Conservation (phyloP, 2,797 vertebrate species). For the Lagocephalus sceleratus region DNA sequence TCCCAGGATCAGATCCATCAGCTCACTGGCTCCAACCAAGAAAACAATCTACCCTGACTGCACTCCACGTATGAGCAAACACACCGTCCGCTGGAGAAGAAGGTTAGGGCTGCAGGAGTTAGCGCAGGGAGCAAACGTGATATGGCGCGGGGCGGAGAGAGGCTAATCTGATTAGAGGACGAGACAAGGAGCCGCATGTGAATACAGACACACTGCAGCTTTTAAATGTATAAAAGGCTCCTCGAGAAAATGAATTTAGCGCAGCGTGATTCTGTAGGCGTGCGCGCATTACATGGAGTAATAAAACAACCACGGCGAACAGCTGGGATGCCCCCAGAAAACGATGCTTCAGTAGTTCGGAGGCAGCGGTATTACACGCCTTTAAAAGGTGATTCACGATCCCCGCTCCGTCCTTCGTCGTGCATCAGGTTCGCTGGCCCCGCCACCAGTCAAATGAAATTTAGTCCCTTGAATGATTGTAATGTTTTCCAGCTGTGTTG, state of each 20-base stretch:
- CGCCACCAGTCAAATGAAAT: not conserved
- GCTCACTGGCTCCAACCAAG: constrained; percentile 59
- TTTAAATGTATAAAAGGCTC: constrained; percentile 35
- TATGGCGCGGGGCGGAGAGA: constrained; percentile 48
- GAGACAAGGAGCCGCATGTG: constrained; percentile 46
- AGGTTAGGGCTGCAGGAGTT: constrained; percentile 59
- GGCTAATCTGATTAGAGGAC: constrained; percentile 57
- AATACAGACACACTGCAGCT: constrained; percentile 42
- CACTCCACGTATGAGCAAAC: constrained; percentile 15
- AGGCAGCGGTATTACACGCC: not conserved
- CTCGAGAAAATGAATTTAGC: constrained; percentile 24
- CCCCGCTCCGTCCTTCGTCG: not conserved
- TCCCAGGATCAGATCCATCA: constrained; percentile 60
- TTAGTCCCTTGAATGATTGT: not conserved
- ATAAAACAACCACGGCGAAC: constrained; percentile 12
- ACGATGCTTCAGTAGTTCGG: not conserved
- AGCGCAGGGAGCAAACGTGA: constrained; percentile 50
- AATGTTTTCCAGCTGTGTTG: not conserved
- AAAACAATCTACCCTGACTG: constrained; percentile 40
- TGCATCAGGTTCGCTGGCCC: not conserved
- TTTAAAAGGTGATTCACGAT: constrained; percentile 3
- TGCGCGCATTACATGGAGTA: constrained; percentile 16
- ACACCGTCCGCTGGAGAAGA: constrained; percentile 32
- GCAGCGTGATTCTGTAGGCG: constrained; percentile 16
- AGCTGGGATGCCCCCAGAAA: constrained; percentile 24